Conservation (phyloP, 2,797 vertebrate species). For the Tiaroga cobitis region DNA sequence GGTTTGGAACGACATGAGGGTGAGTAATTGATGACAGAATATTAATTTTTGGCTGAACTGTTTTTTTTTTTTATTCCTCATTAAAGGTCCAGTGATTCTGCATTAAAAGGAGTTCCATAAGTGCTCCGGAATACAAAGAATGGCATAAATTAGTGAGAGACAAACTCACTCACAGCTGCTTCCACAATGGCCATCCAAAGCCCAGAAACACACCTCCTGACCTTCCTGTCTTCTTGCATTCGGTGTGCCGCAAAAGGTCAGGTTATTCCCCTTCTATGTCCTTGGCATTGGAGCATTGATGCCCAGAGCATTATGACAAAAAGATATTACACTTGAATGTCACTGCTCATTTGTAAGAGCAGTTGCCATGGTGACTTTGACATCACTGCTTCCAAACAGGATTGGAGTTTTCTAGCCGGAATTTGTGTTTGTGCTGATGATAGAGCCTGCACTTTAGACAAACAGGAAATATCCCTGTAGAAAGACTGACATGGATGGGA, state of each 20-base stretch:
- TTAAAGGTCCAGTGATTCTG: background rate
- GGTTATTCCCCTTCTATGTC: constrained; percentile 36
- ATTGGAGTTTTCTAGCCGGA: constrained; percentile 61
- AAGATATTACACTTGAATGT: constrained; percentile 53
- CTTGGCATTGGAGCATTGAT: constrained; percentile 16
- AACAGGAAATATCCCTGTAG: constrained; percentile 30
- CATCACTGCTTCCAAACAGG: constrained; percentile 67
- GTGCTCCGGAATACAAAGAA: background rate
- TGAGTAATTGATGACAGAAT: background rate
- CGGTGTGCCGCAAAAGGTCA: constrained; percentile 33
- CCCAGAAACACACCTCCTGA: constrained; percentile 15
- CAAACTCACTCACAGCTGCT: background rate
- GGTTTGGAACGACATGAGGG: background rate
- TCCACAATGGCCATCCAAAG: background rate
- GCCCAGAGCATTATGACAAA: constrained; percentile 35
- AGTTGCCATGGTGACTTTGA: constrained; percentile 77
- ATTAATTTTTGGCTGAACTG: background rate
- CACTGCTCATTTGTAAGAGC: constrained; percentile 68
- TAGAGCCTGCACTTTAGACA: constrained; percentile 22
- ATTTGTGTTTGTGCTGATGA: constrained; percentile 69
- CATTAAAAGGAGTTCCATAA: background rate
- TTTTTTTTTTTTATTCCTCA: background rate
- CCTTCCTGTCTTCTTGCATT: constrained; percentile 8
- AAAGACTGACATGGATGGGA: background rate
- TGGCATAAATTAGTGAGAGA: background rate